Percentiles rank a stretch among this genome's conserved stretches.
Evolutionary conservation across 2,888 invertebrate species (phyloP).

Genomic region (Platycnemis pennipes): DNA sequence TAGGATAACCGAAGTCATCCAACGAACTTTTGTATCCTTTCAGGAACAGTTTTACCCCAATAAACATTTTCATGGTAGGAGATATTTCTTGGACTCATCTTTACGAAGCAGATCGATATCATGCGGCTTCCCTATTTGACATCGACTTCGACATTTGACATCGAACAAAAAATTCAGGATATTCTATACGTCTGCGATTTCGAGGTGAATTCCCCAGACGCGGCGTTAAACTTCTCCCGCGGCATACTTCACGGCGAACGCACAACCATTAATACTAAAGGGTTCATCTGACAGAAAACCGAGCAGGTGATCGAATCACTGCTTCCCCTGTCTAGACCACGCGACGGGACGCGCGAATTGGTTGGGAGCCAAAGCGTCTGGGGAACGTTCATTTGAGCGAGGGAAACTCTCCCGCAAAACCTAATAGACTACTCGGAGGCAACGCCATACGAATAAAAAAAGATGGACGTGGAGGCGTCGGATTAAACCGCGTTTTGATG

Average conservation of each 20-base stretch:
- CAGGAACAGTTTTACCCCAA: too few relatives aligned
- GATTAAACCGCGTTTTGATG: background rate
- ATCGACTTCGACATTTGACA: too few relatives aligned
- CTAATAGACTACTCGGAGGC: background rate
- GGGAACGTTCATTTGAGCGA: background rate
- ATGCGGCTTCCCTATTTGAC: too few relatives aligned
- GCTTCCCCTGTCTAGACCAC: background rate
- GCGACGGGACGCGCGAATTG: background rate
- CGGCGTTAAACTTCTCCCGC: background rate
- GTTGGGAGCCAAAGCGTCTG: background rate
- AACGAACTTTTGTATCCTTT: too few relatives aligned
- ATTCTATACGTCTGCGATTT: background rate
- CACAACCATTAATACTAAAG: background rate
- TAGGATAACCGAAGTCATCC: too few relatives aligned
- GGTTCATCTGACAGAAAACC: background rate
- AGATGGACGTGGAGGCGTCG: background rate
- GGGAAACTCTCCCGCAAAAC: background rate
- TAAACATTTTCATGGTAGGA: too few relatives aligned
- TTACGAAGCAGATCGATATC: too few relatives aligned
- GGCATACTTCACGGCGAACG: background rate
- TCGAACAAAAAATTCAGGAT: background rate
- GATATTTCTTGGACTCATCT: too few relatives aligned
- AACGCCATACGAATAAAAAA: background rate
- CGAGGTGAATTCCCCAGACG: background rate
- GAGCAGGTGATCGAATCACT: background rate